Base-by-base conservation (phyloP, 2,113 vertebrate genomes). In the Pampusana beccarii region DNA sequence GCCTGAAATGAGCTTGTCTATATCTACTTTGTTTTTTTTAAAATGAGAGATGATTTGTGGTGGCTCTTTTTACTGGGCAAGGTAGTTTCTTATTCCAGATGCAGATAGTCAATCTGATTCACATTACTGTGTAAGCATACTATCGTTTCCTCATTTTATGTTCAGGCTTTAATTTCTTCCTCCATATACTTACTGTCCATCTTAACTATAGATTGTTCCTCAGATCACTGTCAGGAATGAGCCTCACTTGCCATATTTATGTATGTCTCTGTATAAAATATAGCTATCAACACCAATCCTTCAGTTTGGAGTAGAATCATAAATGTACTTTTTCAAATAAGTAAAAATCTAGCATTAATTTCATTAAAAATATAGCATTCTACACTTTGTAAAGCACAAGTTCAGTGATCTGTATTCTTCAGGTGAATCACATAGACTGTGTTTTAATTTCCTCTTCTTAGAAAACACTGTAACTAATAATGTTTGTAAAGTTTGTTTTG, bases 1-100 rank as follows among this genome's bases (percentile, higher is more conserved):
- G 85, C 95, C 92, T 95, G 82, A 92, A 93, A 87, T 66, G 34
- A 96, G 85, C 75, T 96, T 65, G 94, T 92, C 83, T 96, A 75
- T 75, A 95, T 96, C 94, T 86, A 62, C 77, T 93, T 95, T 81
- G 70, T 96, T 88, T 91, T 95, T 86, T 80, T 75, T 72, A 31
- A 75, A 88, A 89, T 33, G 71, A 89, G 77, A 93, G 87, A 77
- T 67, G 61, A 81, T 89, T 69, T 85, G 93, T 93, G 92, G 74
- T 78, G 19, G 33, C 78, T 90, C 86, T 82, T 82, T 87, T 83
- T 64, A 56, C 31, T 57, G 64, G 33, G 70, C 77, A 80, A 80
- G 38, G 62, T 66, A 66, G 48, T 65, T 40, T 80, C 62, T 80
- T 80, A 19, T 65, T 71, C 73, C 53, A 81, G 67, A 88, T 29